phyloP scores from a whole-genome alignment of 1,140 invertebrate species.

The Anoplolepis gracilipes region DNA sequence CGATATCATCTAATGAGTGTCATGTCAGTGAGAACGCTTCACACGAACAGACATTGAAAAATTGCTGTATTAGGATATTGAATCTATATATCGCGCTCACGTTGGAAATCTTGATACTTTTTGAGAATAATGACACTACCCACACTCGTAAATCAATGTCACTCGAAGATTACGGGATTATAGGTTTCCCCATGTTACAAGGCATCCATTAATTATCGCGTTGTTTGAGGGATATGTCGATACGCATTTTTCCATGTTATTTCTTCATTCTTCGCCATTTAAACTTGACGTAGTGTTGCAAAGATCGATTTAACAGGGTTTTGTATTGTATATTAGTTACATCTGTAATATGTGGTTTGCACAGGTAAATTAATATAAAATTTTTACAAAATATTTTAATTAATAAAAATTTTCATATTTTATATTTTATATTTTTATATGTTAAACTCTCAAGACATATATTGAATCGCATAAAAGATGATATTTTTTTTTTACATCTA shows the following conservation, averaged over 20 bases:
- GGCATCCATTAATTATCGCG: constrained; percentile 69
- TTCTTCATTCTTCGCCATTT: constrained; percentile 29
- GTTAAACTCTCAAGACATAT: no score
- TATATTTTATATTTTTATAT: background rate
- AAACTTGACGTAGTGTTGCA: constrained; percentile 9
- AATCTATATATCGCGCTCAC: constrained; percentile 43
- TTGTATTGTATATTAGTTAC: no score
- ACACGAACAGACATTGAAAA: constrained; percentile 47
- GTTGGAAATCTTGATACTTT: constrained; percentile 57
- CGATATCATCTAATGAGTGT: constrained; percentile 49
- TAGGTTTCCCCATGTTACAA: constrained; percentile 63
- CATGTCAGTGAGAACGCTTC: background rate
- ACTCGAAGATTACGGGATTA: constrained; percentile 65
- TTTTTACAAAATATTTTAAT: background rate
- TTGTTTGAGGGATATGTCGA: constrained; percentile 36
- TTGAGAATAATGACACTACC: constrained; percentile 67
- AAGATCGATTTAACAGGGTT: background rate
- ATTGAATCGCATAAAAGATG: background rate
- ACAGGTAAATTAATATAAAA: background rate
- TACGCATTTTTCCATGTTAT: constrained; percentile 1
- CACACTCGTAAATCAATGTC: constrained; percentile 72
- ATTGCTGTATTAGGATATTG: constrained; percentile 51
- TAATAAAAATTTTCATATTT: background rate
- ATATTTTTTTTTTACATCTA: background rate
- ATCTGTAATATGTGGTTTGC: background rate